Evolutionary conservation across 1,140 invertebrate genomes (phyloP).

Genomic region (Drosophila leontia): DNA sequence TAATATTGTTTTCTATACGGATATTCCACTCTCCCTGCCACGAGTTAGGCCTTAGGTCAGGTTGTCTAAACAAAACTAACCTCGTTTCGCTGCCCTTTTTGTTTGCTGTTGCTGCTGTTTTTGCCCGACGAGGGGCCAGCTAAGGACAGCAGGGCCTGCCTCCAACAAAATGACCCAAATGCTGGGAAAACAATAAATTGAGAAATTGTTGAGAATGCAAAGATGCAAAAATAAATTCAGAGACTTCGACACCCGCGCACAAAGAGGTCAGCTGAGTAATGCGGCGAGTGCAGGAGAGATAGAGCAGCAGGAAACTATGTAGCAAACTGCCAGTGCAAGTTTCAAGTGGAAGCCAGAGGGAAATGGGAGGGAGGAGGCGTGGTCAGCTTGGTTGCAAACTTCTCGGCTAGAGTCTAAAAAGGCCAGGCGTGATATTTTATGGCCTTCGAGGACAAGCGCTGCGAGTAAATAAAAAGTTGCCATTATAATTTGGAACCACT

Average conservation of each 20-base stretch:
- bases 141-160: slow-evolving; percentile 23
- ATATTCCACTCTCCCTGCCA: slow-evolving; percentile 22
- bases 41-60: slow-evolving; percentile 49
- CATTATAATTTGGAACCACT: slow-evolving; percentile 50
- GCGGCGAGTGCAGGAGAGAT: slow-evolving; percentile 9
- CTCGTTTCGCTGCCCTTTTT: slow-evolving; percentile 58
- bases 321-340: slow-evolving; percentile 40
- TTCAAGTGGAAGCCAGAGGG: slow-evolving; percentile 29
- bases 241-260: slow-evolving; percentile 63
- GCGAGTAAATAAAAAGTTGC: slow-evolving; percentile 58
- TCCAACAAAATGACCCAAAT: slow-evolving; percentile 76
- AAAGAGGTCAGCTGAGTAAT: slow-evolving; percentile 49
- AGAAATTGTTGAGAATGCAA: slow-evolving; percentile 70
- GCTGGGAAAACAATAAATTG: slow-evolving; percentile 78
- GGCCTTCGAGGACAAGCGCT: slow-evolving; percentile 42
- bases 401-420: slow-evolving; percentile 24
- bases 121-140: slow-evolving; percentile 11
- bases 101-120: slow-evolving; percentile 34
- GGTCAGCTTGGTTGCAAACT: slow-evolving; percentile 43
- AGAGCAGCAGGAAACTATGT: slow-evolving; percentile 31
- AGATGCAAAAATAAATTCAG: slow-evolving; percentile 80
- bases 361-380: background rate
- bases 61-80: slow-evolving; percentile 78
- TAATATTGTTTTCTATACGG: slow-evolving; percentile 48
- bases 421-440: slow-evolving; percentile 62